These are phyloP conservation scores for Microtus richardsoni DNA, from an alignment of 2,113 vertebrate species.

Conservation along the genomic window DNA sequence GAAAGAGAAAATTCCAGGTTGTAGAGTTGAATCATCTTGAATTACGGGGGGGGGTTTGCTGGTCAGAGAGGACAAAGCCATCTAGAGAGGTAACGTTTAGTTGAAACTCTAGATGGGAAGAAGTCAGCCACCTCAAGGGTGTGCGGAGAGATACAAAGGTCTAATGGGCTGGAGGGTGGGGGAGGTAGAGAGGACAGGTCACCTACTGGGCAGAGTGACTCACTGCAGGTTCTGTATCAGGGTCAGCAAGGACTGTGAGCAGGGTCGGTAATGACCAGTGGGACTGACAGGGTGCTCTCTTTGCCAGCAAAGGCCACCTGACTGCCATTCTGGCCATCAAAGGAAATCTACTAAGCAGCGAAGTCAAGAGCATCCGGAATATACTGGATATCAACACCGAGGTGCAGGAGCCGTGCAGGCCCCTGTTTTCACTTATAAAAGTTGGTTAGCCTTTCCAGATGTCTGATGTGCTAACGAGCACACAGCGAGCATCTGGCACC, in stretches of 20 bases:
- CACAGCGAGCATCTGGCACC: accelerated
- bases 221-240: neutral
- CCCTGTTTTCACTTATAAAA: constrained; percentile 81
- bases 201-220: accelerated
- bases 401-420: accelerated
- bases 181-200: accelerated
- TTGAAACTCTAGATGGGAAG: neutral
- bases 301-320: constrained; percentile 91
- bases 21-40: neutral
- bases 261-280: accelerated
- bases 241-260: accelerated
- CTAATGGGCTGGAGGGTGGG: accelerated
- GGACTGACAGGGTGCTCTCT: neutral
- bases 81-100: neutral
- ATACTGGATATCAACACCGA: constrained; percentile 82
- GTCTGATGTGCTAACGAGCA: neutral
- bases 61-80: neutral
- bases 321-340: constrained; percentile 91
- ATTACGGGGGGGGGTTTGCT: neutral
- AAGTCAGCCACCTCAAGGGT: accelerated
- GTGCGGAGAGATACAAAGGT: neutral
- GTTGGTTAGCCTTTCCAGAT: constrained; percentile 30
- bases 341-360: constrained; percentile 84
- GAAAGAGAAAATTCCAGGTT: neutral
- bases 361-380: constrained; percentile 86